Conservation (phyloP, 1,140 invertebrate species). For the Octopus sinensis region DNA sequence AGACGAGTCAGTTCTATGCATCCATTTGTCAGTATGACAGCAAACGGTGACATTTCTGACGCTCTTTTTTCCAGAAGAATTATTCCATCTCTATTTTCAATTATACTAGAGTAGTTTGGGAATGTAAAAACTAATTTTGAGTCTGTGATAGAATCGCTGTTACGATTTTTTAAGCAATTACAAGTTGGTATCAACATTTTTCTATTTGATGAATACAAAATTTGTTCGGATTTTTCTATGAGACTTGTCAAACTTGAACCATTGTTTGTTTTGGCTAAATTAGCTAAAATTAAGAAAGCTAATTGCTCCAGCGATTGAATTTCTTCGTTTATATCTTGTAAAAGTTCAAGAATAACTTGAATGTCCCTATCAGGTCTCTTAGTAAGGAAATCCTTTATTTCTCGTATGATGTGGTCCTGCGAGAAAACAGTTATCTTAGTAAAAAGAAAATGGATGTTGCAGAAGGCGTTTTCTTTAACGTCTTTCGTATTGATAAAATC, state of each 20-base stretch:
- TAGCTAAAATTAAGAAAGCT: not conserved
- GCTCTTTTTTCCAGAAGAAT: not conserved
- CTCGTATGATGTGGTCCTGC: slow-evolving; percentile 26
- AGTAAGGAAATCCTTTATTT: slow-evolving; percentile 31
- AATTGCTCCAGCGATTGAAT: not conserved
- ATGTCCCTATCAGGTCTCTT: slow-evolving; percentile 38
- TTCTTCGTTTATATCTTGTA: not conserved
- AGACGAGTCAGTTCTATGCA: not conserved
- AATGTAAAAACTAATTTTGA: too few species aligned
- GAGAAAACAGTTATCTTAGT: slow-evolving; percentile 34
- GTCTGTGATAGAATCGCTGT: too few species aligned
- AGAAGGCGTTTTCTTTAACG: slow-evolving; percentile 35
- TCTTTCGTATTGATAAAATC: slow-evolving; percentile 21
- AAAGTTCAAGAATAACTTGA: not conserved
- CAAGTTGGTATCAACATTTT: slow-evolving; percentile 34
- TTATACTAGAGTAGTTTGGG: too few species aligned
- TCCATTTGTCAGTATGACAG: not conserved
- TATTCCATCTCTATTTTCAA: too few species aligned
- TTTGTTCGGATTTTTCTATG: slow-evolving; percentile 25
- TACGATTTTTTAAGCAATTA: not conserved
- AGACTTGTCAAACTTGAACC: slow-evolving; percentile 16
- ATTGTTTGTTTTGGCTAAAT: not conserved
- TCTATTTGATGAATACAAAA: slow-evolving; percentile 21
- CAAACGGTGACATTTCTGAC: not conserved
- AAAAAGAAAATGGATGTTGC: slow-evolving; percentile 39